Conservation (phyloP, 2,888 invertebrate genomes). For the Apamea epomidion region DNA sequence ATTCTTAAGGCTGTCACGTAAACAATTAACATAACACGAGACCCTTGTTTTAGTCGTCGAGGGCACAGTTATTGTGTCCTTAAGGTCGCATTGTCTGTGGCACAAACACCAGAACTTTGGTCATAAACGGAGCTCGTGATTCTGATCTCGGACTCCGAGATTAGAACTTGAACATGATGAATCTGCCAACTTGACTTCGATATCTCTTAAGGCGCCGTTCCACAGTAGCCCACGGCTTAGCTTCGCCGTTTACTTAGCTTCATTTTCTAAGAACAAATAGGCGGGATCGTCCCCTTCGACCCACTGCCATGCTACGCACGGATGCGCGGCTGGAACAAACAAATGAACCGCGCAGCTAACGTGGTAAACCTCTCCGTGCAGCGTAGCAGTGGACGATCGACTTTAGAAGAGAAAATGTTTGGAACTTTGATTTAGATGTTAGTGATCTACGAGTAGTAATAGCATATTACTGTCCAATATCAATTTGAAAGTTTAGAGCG, state of each 20-base stretch:
- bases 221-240: neutral
- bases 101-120: conserved; percentile 80
- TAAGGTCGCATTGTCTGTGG: conserved; percentile 76
- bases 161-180: conserved; percentile 66
- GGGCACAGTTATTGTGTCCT: conserved; percentile 72
- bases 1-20: conserved; percentile 74
- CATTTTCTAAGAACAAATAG: too few relatives aligned
- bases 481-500: conserved; percentile 31
- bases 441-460: conserved; percentile 32
- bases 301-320: neutral
- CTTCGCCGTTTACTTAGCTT: neutral
- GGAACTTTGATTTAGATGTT: conserved; percentile 34
- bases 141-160: conserved; percentile 71
- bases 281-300: too few relatives aligned
- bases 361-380: neutral
- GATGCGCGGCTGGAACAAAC: neutral
- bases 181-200: conserved; percentile 53
- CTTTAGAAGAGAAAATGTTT: conserved; percentile 27
- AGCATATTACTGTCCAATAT: conserved; percentile 35
- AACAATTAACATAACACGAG: conserved; percentile 78
- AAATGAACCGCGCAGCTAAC: neutral
- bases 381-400: neutral
- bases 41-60: conserved; percentile 73
- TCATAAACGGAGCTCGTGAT: conserved; percentile 77
- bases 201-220: conserved; percentile 23